These are phyloP conservation scores for Delphinus delphis DNA, from an alignment of 2,113 vertebrate genomes.

Conservation along the genomic window DNA sequence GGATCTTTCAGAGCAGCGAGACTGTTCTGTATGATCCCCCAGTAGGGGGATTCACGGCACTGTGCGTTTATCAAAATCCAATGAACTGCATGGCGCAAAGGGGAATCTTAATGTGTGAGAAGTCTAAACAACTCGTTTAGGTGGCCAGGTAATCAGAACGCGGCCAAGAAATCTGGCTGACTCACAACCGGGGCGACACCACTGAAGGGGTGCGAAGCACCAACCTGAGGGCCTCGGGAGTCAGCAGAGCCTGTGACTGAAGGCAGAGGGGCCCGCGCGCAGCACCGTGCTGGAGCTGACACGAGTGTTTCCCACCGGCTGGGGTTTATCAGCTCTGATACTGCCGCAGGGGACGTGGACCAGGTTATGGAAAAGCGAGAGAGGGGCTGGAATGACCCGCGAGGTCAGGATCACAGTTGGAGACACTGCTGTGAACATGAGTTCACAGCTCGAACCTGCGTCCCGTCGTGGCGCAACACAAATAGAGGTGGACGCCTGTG, in stretches of 20 bases:
- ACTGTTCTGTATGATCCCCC: not conserved
- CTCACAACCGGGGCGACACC: not conserved
- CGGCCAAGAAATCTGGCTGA: not conserved
- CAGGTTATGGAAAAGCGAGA: not conserved
- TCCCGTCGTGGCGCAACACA: no score
- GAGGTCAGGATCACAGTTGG: not conserved
- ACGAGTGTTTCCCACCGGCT: not conserved
- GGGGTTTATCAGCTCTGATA: not conserved
- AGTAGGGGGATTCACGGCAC: no score
- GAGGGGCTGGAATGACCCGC: not conserved
- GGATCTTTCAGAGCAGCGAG: no score
- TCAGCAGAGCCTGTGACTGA: not conserved
- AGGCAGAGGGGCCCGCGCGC: not conserved
- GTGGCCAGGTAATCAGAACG: not conserved
- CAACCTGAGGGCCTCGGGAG: not conserved
- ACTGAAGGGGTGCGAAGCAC: not conserved
- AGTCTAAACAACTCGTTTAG: not conserved
- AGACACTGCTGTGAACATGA: not conserved
- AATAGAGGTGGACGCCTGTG: no score
- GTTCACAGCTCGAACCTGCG: no score
- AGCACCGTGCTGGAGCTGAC: not conserved
- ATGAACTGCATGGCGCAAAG: not conserved
- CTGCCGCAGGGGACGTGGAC: not conserved
- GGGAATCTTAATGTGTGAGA: not conserved
- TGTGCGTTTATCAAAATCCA: not conserved